Conservation (phyloP, 2,797 vertebrate genomes). For the Schizopygopsis pylzovi region DNA sequence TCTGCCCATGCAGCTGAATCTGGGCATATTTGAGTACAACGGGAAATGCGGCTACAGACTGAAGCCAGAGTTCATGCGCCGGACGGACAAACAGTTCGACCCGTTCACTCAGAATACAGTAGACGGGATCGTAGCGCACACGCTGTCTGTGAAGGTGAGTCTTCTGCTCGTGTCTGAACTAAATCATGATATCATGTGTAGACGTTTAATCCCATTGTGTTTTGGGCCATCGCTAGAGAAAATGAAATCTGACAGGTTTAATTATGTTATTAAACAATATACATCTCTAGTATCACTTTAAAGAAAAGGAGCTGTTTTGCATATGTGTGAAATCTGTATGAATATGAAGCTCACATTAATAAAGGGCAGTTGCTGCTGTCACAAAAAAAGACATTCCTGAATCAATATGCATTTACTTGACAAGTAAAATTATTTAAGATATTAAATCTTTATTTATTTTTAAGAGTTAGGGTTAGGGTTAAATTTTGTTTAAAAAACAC, state of each 20-base stretch:
- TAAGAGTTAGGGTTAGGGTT: too few relatives aligned
- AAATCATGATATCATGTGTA: background rate
- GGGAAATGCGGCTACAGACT: conserved; percentile 94
- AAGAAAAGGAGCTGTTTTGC: too few relatives aligned
- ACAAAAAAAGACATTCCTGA: too few relatives aligned
- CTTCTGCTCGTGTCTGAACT: too few relatives aligned
- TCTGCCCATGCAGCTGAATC: conserved; percentile 97
- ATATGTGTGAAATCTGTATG: too few relatives aligned
- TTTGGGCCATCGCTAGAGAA: background rate
- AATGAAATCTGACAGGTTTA: too few relatives aligned
- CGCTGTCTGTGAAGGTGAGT: conserved; percentile 93
- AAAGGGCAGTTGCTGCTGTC: background rate
- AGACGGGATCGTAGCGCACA: conserved; percentile 97
- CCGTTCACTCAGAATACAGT: conserved; percentile 96
- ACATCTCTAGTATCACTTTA: too few relatives aligned
- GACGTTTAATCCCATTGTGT: background rate
- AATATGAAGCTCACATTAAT: background rate
- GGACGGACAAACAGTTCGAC: conserved; percentile 97
- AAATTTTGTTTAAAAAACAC: too few relatives aligned
- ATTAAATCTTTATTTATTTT: too few relatives aligned
- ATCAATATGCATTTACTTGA: too few relatives aligned
- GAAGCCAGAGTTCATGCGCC: conserved; percentile 98
- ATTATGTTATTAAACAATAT: too few relatives aligned
- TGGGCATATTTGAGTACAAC: conserved; percentile 98
- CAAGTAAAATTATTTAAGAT: too few relatives aligned